Evolutionary conservation across 2,888 invertebrate genomes (phyloP), one percentile per base, ranked within the genome.

Genomic region (Meganola albula): DNA sequence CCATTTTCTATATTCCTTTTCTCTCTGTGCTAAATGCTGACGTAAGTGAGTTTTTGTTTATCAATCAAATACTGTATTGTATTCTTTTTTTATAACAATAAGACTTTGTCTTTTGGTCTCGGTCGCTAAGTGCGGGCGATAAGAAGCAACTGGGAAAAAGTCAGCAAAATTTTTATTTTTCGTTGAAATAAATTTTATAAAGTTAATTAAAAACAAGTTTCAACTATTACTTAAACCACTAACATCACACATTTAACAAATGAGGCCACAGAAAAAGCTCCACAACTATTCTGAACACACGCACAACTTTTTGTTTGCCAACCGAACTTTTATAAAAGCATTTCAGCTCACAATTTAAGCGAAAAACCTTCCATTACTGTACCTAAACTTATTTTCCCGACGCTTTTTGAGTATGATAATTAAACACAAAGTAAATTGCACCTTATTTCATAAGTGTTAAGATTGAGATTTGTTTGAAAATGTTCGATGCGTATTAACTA

Each of bases 341-440:
- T 68, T 64, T 61, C 45, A 54, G 59, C 57, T 56, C 58, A 48
- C 63, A 62, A 66, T 66, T 62, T 55, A 62, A 57, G 54, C 63
- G 51, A 62, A 60, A n/a, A 65, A 50, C 68, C 61, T 61, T 64
- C 69, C 65, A 71, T 73, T 70, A 73, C 55, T 52, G 47, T 53
- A 56, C 61, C 61, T 58, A 64, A 73, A 71, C 71, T 71, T 73
- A 73, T 71, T 20, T 71, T 64, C 69, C 53, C 63, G 38, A 63
- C 67, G 63, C 62, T 67, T 49, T 51, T 48, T 35, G 46, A 58
- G 42, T 55, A 50, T 59, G 48, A 44, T 50, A 37, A 39, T 34
- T 22, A 27, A 42, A 3, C 44, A 49, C 47, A 52, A 16, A 34
- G 48, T 28, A 70, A 63, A 59, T 56, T 54, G 37, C 36, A 58